Percentiles rank a stretch among this genome's conserved stretches.
These are phyloP conservation scores for Morpho achilles DNA, from an alignment of 2,888 invertebrate genomes.

Conservation along the genomic window DNA sequence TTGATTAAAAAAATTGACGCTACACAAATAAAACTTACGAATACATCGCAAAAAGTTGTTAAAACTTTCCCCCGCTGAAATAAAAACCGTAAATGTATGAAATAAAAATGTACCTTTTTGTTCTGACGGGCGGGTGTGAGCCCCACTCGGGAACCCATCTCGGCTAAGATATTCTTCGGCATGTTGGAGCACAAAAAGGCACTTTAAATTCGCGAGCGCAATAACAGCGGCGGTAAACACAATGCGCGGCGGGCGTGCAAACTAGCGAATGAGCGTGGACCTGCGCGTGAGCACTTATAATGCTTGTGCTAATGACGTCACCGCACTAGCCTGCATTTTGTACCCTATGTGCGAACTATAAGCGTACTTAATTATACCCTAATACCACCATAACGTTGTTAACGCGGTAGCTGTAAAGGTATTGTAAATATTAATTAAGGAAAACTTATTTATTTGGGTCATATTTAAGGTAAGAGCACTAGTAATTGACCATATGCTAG, in stretches of 20 bases:
- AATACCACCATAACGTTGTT: too few species aligned
- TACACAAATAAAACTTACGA: not conserved
- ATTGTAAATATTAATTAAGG: too few species aligned
- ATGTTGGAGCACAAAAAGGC: conserved; percentile 52
- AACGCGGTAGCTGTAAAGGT: too few species aligned
- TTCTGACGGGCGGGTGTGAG: conserved; percentile 61
- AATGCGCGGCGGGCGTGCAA: conserved; percentile 57
- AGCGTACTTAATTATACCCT: not conserved
- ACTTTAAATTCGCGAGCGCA: conserved; percentile 37
- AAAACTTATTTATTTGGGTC: too few species aligned
- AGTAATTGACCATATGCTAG: too few species aligned
- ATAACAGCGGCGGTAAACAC: conserved; percentile 43
- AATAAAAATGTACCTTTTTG: conserved; percentile 48
- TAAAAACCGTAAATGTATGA: not conserved
- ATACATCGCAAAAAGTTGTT: not conserved
- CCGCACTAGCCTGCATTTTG: conserved; percentile 27
- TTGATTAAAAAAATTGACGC: not conserved
- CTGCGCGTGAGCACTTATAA: conserved; percentile 51
- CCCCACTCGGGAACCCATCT: conserved; percentile 75
- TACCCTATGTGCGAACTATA: conserved; percentile 1
- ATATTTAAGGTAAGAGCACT: too few species aligned
- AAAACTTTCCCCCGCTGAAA: not conserved
- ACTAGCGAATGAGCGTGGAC: conserved; percentile 53
- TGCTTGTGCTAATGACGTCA: conserved; percentile 46
- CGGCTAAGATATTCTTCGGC: conserved; percentile 71